Base-by-base conservation (phyloP, 2,113 vertebrate species). In the Coptodon rendalli region DNA sequence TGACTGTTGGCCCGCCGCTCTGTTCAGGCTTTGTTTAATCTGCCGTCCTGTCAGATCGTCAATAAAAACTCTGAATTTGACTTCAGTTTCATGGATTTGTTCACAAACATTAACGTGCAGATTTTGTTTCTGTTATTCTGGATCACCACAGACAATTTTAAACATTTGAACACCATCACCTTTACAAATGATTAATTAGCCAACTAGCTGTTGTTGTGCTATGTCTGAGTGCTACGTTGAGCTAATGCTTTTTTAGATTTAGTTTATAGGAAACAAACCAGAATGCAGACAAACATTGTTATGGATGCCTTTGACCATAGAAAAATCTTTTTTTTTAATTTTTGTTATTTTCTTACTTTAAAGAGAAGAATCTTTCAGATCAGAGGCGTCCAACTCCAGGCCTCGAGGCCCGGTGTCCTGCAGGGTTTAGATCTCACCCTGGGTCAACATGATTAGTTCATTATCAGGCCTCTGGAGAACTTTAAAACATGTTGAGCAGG, bases 11-110 rank as follows among this genome's bases (percentile, higher is more conserved):
- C n/a, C 45, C 5, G 19, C 61, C 12, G 13, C 79, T 56, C 24
- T 50, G 40, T 48, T 48, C 50, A 50, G 31, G 48, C 61, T 83
- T 38, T 87, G 38, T 76, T 76, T 76, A 59, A 82, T 82, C 81
- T 76, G 80, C 43, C 11, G 10, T 61, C n/a, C 31, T 86, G 63
- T 82, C 50, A 73, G 68, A 24, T 43, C 12, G 50, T 86, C 38
- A 86, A 86, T 86, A 82, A 86, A 86, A 80, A 56, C 80, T 76
- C 24, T n/a, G 38, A 76, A 53, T 81, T 45, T 76, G 9, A n/a
- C 11, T 78, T 6, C 40, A 76, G 13, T 1, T 57, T 78, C 27
- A n/a, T 78, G 43, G 43, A 13, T 78, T 52, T 78, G 43, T 78
- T 50, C 17, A 78, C 14, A 48, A 19, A 78, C 24, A 8, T 19